Percentiles rank a stretch among this genome's conserved stretches.
phyloP scores from a whole-genome alignment of 2,797 vertebrate species.

The Kryptopterus vitreolus region DNA sequence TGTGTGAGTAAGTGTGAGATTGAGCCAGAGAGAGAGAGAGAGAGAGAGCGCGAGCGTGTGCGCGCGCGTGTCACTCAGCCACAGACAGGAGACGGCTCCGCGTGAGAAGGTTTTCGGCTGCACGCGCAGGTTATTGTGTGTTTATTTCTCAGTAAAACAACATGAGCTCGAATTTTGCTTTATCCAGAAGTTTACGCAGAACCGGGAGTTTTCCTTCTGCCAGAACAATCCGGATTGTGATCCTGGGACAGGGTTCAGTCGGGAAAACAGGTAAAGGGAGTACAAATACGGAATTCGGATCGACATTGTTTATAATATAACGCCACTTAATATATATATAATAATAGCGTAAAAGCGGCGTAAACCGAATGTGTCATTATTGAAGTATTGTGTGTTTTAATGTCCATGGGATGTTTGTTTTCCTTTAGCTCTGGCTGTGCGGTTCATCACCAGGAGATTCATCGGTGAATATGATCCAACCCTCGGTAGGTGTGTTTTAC shows the following conservation, averaged over 20 bases:
- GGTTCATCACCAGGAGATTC: slow-evolving; percentile 79
- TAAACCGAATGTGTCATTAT: background rate
- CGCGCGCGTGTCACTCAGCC: background rate
- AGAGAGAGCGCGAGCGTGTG: background rate
- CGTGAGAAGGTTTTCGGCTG: background rate
- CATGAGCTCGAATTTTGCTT: slow-evolving; percentile 50
- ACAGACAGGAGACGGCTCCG: background rate
- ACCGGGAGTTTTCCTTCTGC: slow-evolving; percentile 69
- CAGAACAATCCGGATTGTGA: slow-evolving; percentile 71
- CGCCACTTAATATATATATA: background rate
- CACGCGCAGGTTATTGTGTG: background rate
- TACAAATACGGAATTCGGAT: no score
- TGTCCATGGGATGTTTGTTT: background rate
- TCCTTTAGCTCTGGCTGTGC: slow-evolving; percentile 69
- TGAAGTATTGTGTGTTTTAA: background rate
- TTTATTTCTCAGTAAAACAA: no score
- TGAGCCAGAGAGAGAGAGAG: background rate
- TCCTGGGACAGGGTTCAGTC: slow-evolving; percentile 74
- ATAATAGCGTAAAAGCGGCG: background rate
- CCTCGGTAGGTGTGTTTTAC: slow-evolving; percentile 66
- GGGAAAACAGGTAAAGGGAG: slow-evolving; percentile 75
- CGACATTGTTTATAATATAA: background rate
- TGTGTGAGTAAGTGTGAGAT: background rate
- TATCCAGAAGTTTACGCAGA: slow-evolving; percentile 69
- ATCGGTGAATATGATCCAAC: slow-evolving; percentile 81